Evolutionary conservation across 2,888 invertebrate species (phyloP), one percentile per base, ranked within the genome.

Genomic region (Megalurothrips usitatus): DNA sequence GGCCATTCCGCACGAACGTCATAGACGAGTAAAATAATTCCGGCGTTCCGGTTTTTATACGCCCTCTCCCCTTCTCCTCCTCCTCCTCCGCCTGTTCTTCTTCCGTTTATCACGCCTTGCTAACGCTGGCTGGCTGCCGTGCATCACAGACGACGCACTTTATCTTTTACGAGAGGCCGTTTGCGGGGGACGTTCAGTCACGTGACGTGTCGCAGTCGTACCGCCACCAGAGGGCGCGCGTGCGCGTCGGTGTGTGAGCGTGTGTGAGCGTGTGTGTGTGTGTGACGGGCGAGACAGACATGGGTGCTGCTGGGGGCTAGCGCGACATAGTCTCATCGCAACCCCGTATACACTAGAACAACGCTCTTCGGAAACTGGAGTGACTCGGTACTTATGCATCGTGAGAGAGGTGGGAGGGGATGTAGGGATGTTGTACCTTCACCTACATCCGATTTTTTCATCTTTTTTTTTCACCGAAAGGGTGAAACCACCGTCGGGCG

Each of bases 61-160:
- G 34, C 34, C 2, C 34, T 6, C 34, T 6, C 34, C 34, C 3
- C 34, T 6, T 43, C 6, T 43, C 6, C 34, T 43, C 6, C 6
- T n/a, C 2, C 58, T n/a, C 34, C 34, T 6, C 34, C 34, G 34
- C 34, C 34, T 43, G 2, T 43, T 43, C 34, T 43, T 43, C 6
- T n/a, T 17, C 58, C 58, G 58, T 58, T 58, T 58, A 58, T 58
- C 58, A 58, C 58, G 58, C 58, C 58, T 58, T 17, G 34, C 34
- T 43, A 43, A 43, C 34, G 34, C 34, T 43, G 6, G 3, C 34
- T n/a, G n/a, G n/a, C n/a, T n/a, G 52, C 4, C 68, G 68, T 26
- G 23, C 68, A 75, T 75, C 68, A 75, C 68, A 75, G 68, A 75
- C 26, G 68, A 75, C 26, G 68, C 68, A 75, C 68, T 75, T 75